phyloP scores from a whole-genome alignment of 2,113 vertebrate species.

The Syngnathus typhle region DNA sequence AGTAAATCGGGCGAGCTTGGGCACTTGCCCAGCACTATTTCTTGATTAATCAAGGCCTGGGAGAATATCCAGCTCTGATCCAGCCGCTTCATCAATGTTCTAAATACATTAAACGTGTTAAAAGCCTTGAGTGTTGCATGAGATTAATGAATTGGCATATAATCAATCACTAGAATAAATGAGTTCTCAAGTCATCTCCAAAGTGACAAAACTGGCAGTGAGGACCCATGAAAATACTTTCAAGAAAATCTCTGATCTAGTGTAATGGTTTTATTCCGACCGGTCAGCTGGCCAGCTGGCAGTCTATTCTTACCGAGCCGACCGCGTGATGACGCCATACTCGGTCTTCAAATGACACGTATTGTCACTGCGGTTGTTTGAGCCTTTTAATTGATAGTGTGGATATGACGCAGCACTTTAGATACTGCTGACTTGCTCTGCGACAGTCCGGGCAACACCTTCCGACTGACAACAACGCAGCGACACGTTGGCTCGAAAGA shows the following conservation, averaged over 20 bases:
- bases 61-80: constrained; percentile 23
- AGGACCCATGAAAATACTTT: constrained; percentile 12
- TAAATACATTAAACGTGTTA: constrained; percentile 40
- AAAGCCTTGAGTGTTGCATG: constrained; percentile 30
- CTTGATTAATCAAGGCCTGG: constrained; percentile 27
- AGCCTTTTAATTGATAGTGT: neutral
- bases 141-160: constrained; percentile 37
- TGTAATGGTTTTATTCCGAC: constrained; percentile 14
- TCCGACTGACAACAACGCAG: constrained; percentile 1
- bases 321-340: constrained; percentile 5
- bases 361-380: constrained; percentile 1
- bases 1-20: constrained; percentile 18
- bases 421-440: constrained; percentile 15
- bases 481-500: neutral
- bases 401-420: constrained; percentile 13
- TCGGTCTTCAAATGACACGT: neutral
- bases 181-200: constrained; percentile 21
- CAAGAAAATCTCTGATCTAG: constrained; percentile 23
- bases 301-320: constrained; percentile 1
- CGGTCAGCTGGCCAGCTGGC: neutral
- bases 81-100: constrained; percentile 39
- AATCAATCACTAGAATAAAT: constrained; percentile 40
- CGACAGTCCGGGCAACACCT: constrained; percentile 21
- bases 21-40: constrained; percentile 17
- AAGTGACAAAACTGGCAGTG: constrained; percentile 27